These are phyloP conservation scores for Pelochelys cantorii DNA, from an alignment of 2,797 vertebrate genomes.

Conservation along the genomic window DNA sequence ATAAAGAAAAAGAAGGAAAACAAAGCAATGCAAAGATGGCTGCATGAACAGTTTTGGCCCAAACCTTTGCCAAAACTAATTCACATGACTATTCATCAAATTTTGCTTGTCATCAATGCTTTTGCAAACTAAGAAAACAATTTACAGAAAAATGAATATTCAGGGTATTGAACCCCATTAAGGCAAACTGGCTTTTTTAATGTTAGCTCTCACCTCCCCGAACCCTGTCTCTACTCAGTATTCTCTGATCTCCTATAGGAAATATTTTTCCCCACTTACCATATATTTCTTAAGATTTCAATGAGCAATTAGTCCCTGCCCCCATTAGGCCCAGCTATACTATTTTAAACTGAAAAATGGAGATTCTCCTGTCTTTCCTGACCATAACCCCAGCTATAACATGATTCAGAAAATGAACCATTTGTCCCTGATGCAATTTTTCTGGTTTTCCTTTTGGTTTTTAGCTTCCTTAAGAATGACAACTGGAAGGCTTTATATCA, in stretches of 20 bases:
- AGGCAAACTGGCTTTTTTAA: background rate
- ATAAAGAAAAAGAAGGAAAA: constrained; percentile 19
- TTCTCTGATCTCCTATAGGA: background rate
- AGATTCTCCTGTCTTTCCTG: constrained; percentile 4
- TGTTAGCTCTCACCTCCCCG: rapidly evolving
- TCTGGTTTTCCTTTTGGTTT: background rate
- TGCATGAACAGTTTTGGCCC: constrained; percentile 32
- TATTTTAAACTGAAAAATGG: background rate
- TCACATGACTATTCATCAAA: constrained; percentile 19
- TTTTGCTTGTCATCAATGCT: constrained; percentile 29
- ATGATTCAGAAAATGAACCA: background rate
- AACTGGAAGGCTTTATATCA: background rate
- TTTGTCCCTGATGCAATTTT: background rate
- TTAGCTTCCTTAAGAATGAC: background rate
- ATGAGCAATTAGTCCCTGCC: background rate
- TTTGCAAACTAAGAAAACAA: constrained; percentile 29
- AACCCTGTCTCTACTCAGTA: background rate
- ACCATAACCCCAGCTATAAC: background rate
- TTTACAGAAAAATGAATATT: constrained; percentile 21
- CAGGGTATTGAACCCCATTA: background rate
- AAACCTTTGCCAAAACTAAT: constrained; percentile 45
- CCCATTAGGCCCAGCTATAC: background rate
- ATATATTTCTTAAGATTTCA: background rate
- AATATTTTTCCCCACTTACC: background rate
- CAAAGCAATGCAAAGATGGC: constrained; percentile 38